Conservation (phyloP, 2,888 invertebrate genomes). For the Malachius bipustulatus region DNA sequence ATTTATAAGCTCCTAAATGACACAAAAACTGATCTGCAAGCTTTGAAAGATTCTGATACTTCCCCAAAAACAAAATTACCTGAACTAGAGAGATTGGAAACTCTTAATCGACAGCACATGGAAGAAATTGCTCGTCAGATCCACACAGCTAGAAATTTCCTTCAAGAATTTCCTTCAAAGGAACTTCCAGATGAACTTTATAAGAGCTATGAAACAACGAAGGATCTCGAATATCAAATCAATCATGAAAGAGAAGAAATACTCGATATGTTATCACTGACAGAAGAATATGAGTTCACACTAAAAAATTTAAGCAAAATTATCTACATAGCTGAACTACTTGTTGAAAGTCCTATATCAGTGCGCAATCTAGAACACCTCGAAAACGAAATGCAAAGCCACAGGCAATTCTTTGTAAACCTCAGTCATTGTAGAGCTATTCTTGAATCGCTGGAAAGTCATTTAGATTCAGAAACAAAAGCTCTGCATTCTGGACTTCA, state of each 20-base stretch:
- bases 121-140: slow-evolving; percentile 50
- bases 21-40: slow-evolving; percentile 43
- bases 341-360: slow-evolving; percentile 65
- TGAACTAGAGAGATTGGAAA: slow-evolving; percentile 58
- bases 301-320: slow-evolving; percentile 78
- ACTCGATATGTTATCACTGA: slow-evolving; percentile 59
- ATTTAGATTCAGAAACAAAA: slow-evolving; percentile 69
- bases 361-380: slow-evolving; percentile 65
- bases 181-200: slow-evolving; percentile 58
- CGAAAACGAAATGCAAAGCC: slow-evolving; percentile 83
- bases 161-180: slow-evolving; percentile 57
- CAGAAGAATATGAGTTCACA: slow-evolving; percentile 81
- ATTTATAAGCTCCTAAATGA: slow-evolving; percentile 42
- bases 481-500: slow-evolving; percentile 61
- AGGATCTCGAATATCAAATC: slow-evolving; percentile 57
- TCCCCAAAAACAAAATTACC: slow-evolving; percentile 56
- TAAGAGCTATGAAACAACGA: slow-evolving; percentile 52
- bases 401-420: slow-evolving; percentile 79
- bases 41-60: slow-evolving; percentile 48
- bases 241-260: slow-evolving; percentile 62
- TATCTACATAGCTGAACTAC: slow-evolving; percentile 69
- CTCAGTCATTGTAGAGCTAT: slow-evolving; percentile 78
- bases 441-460: slow-evolving; percentile 73
- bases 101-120: slow-evolving; percentile 49
- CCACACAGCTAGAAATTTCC: slow-evolving; percentile 47